Base-by-base conservation (phyloP, 2,797 vertebrate genomes). In the Discoglossus pictus region DNA sequence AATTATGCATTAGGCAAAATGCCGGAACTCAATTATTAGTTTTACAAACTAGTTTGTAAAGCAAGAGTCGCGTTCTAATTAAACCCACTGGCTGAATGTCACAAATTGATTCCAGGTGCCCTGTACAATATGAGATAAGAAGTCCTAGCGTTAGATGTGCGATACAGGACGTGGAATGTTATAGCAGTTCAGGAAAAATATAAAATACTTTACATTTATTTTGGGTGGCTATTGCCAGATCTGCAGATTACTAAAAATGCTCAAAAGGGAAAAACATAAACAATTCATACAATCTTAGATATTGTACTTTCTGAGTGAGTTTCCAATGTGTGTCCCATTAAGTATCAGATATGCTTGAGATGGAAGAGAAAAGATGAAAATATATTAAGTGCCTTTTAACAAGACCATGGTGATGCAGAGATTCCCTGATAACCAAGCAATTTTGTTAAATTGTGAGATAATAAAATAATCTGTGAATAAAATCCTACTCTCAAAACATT, bases 381-480 rank as follows among this genome's bases (percentile, higher is more conserved):
- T 16, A 64, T 24, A 54, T 38, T 24, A 48, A 60, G 21, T 47
- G 55, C 18, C 23, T 46, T 34, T 40, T 36, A 38, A 27, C 60
- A 65, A 43, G 20, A 53, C 12, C 55, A 48, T 35, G 47, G 67
- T 63, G 60, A 55, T 46, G 54, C 20, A 31, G 17, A 68, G 54
- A 68, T 60, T 60, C 11, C 34, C 27, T 40, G 65, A 67, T 67
- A 67, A 59, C 44, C 23, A 51, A 50, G 38, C 27, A 16, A 25
- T 13, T 40, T 63, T 64, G 25, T n/a, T n/a, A n/a, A n/a, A n/a
- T n/a, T n/a, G n/a, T n/a, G n/a, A n/a, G n/a, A n/a, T n/a, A n/a
- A n/a, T n/a, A n/a, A n/a, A n/a, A n/a, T n/a, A n/a, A n/a, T n/a
- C n/a, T n/a, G n/a, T n/a, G n/a, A n/a, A n/a, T n/a, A n/a, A n/a